Evolutionary conservation across 2,888 invertebrate genomes (phyloP).

Genomic region (Gordius sp.): DNA sequence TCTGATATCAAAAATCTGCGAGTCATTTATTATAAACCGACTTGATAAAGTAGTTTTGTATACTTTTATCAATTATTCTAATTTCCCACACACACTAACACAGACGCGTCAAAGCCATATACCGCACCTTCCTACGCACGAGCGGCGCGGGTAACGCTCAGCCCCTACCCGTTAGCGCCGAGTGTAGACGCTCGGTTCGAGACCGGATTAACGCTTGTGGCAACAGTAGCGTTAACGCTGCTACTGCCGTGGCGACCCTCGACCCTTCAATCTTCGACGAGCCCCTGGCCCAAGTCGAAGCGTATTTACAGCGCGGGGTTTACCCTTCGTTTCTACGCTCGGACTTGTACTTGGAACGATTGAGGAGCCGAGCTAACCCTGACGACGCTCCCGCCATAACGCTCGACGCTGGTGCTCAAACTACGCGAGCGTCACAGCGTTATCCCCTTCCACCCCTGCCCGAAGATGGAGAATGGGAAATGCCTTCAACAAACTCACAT

Average conservation of each 20-base stretch:
- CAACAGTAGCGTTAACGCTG: not conserved
- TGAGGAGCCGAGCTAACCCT: too few relatives aligned
- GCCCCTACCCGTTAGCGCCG: conserved; percentile 47
- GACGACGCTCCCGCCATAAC: conserved; percentile 4
- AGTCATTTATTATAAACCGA: too few relatives aligned
- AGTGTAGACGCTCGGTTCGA: conserved; percentile 49
- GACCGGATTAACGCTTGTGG: conserved; percentile 39
- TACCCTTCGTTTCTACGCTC: conserved; percentile 75
- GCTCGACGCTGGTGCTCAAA: not conserved
- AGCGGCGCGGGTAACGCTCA: conserved; percentile 33
- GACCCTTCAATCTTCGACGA: conserved; percentile 67
- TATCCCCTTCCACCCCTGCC: conserved; percentile 50
- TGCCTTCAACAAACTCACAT: too few relatives aligned
- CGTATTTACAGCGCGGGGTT: conserved; percentile 53
- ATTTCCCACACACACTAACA: too few relatives aligned
- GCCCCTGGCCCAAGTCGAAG: conserved; percentile 53
- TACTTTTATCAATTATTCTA: too few relatives aligned
- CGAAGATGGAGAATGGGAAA: conserved; percentile 48
- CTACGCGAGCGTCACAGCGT: not conserved
- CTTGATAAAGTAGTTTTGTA: too few relatives aligned
- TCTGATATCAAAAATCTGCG: too few relatives aligned
- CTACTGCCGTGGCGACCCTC: conserved; percentile 40
- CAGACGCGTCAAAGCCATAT: conserved; percentile 46
- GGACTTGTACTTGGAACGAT: conserved; percentile 48
- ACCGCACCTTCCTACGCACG: conserved; percentile 40